Conservation (phyloP, 2,888 invertebrate genomes). For the Axea sp. region DNA sequence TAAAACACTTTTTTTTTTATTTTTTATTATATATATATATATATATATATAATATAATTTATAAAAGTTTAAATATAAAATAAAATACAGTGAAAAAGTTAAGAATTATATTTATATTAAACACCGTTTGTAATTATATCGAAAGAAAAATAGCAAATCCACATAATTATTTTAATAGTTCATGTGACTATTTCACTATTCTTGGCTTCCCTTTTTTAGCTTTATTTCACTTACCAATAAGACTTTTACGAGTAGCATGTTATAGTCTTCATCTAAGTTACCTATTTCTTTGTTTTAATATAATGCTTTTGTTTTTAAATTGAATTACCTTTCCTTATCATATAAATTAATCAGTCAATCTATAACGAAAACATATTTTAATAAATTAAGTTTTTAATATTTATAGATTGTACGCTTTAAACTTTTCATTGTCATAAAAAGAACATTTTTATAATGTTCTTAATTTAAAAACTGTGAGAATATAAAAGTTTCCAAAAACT, state of each 20-base stretch:
- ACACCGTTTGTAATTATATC: no score
- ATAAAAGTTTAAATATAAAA: neutral
- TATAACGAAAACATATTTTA: constrained; percentile 11
- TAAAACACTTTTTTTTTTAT: no score
- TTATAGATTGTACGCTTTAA: no score
- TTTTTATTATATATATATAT: no score
- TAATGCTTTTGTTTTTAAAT: constrained; percentile 8
- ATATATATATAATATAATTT: no score
- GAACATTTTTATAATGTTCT: no score
- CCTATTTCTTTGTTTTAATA: constrained; percentile 22
- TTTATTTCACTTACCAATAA: constrained; percentile 37
- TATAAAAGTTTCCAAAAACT: no score
- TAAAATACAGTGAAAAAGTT: constrained; percentile 25
- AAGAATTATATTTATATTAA: no score
- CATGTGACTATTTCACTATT: constrained; percentile 19
- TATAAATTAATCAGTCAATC: constrained; percentile 19
- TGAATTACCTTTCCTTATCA: constrained; percentile 17
- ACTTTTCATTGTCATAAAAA: no score
- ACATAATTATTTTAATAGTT: constrained; percentile 47
- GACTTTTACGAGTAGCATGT: constrained; percentile 17
- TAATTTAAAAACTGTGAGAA: no score
- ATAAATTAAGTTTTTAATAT: no score
- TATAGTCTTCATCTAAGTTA: constrained; percentile 14
- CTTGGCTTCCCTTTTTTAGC: constrained; percentile 10
- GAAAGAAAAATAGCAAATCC: constrained; percentile 45